Evolutionary conservation across 2,888 invertebrate genomes (phyloP), one percentile per base, ranked within the genome.

Genomic region (Eupithecia vulgata): DNA sequence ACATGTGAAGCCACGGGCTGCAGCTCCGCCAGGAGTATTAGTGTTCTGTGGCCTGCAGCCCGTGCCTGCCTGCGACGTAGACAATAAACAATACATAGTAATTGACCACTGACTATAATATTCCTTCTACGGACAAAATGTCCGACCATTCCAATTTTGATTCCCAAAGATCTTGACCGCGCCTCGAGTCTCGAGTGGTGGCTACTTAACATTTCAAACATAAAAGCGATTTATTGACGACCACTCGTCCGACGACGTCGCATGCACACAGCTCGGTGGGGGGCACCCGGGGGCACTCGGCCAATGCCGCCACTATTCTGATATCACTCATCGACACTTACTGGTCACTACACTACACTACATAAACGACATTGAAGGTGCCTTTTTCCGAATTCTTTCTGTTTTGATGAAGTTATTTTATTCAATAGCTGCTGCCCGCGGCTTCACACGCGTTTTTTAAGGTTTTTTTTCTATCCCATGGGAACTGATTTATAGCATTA

Each of bases 191-290:
- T 52, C 52, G 52, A 52, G 52, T 52, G 52, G 10, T 21, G 48
- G 52, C 52, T 52, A 52, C 62, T 62, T 62, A 35, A 17, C 25
- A 62, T 62, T 62, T 62, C 35, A 35, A 62, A 62, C 35, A 35
- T 62, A 35, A n/a, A 35, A 35, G 4, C 34, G 62, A 62, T 62
- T 35, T 62, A 62, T 35, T 35, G 17, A 8, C 62, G 35, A 17
- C 34, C 62, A 34, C 17, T 45, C 34, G 35, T 35, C 17, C 62
- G 35, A n/a, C 17, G 59, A 30, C 59, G 59, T 30, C 6, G 59
- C 59, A 57, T 59, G 59, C 30, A 59, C 30, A 30, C n/a, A n/a
- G n/a, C n/a, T n/a, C n/a, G n/a, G n/a, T n/a, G n/a, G n/a, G n/a
- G n/a, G n/a, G 30, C 4, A 30, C n/a, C n/a, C 13, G n/a, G 8